Base-by-base conservation (phyloP, 2,113 vertebrate species). In the Okapia johnstoni region DNA sequence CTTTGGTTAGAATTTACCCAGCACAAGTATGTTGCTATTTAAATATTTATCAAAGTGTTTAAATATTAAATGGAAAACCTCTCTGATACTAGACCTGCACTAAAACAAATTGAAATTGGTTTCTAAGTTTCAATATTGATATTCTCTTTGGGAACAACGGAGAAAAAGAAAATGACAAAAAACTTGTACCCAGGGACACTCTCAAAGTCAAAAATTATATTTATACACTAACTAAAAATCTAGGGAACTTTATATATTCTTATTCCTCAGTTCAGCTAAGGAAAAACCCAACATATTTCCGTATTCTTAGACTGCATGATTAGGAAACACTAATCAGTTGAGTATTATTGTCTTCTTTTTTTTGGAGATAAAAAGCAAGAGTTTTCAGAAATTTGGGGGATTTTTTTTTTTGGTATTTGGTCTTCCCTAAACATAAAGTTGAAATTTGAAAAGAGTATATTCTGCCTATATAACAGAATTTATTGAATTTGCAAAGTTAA, bases 11-110 rank as follows among this genome's bases (percentile, higher is more conserved):
- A 96, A 95, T 90, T 97, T 96, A 87, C 46, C 36, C 52, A 85
- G 95, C 16, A 77, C 17, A n/a, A 60, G 63, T 48, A 83, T 33
- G 84, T 87, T 77, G 40, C 33, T 94, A 28, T 70, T 97, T 97
- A 98, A 97, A 96, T 94, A 97, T 98, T 97, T 92, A 97, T 92
- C 50, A 52, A 90, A 48, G 36, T 92, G 46, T 90, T 96, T 92
- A 98, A 96, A 97, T 96, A 98, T 97, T 98, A 97, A 96, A 92
- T n/a, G 93, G 92, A 95, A 96, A 96, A 40, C 23, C 48, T 96
- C 94, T 88, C 43, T 93, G 54, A 93, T 83, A 76, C 54, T 54
- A 94, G 40, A 60, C 23, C 10, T 12, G 73, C 63, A 93, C 92
- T 95, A 93, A 87, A 94, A 92, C 73, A 96, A 96, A 93, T 61